A percentile compares a stretch with the other conserved stretches of the same genome.
These are phyloP conservation scores for Amiota communis DNA, from an alignment of 2,888 invertebrate genomes.

Conservation along the genomic window DNA sequence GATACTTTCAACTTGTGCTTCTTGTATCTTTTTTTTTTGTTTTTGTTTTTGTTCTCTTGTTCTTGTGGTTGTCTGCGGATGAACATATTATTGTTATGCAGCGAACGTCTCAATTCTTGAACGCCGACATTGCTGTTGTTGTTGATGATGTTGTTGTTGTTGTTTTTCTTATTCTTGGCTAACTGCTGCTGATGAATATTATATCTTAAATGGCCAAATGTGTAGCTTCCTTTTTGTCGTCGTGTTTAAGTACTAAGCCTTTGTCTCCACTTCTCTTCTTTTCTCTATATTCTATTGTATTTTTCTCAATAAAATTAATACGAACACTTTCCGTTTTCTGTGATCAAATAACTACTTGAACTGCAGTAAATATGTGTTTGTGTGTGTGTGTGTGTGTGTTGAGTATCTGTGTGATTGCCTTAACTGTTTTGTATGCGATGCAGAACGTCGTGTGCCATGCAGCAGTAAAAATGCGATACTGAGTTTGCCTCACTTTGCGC, in stretches of 20 bases:
- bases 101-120: slow-evolving; percentile 55
- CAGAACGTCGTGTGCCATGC: slow-evolving; percentile 48
- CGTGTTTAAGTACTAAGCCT: background rate
- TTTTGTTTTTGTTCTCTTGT: slow-evolving; percentile 31
- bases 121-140: slow-evolving; percentile 15
- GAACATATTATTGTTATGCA: slow-evolving; percentile 59
- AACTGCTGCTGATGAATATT: slow-evolving; percentile 25
- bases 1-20: slow-evolving; percentile 45
- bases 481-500: too few species aligned
- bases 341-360: slow-evolving; percentile 25
- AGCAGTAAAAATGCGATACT: slow-evolving; percentile 40
- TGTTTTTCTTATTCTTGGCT: slow-evolving; percentile 22
- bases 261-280: background rate
- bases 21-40: slow-evolving; percentile 37
- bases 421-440: slow-evolving; percentile 61
- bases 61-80: slow-evolving; percentile 26
- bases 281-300: background rate
- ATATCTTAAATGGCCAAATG: slow-evolving; percentile 39
- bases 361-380: background rate
- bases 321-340: slow-evolving; percentile 63
- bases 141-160: slow-evolving; percentile 20
- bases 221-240: slow-evolving; percentile 40
- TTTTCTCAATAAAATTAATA: slow-evolving; percentile 56
- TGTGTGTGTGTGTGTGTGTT: background rate
- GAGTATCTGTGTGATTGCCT: slow-evolving; percentile 17